Conservation (phyloP, 1,140 invertebrate genomes). For the Zaprionus capensis region DNA sequence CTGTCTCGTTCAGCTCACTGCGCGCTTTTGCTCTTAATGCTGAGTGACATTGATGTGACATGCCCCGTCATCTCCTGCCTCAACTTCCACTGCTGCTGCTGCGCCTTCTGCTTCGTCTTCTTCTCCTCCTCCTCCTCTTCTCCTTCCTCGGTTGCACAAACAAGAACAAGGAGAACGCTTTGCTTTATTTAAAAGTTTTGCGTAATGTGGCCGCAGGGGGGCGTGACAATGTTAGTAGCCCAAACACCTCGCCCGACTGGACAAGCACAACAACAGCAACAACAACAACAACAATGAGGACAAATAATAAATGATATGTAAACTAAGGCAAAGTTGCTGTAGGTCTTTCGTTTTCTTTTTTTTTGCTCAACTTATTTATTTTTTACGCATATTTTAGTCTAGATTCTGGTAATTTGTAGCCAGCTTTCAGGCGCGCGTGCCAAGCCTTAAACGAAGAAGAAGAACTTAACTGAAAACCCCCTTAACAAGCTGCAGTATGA, state of each 20-base stretch:
- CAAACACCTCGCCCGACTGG: conserved; percentile 47
- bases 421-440: conserved; percentile 6
- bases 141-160: conserved; percentile 10
- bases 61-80: conserved; percentile 70
- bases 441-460: not conserved
- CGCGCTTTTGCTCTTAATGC: conserved; percentile 61
- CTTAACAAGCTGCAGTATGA: not conserved
- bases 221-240: conserved; percentile 66
- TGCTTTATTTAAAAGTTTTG: conserved; percentile 80
- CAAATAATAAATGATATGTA: conserved; percentile 82
- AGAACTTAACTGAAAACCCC: too few species aligned
- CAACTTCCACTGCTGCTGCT: conserved; percentile 1
- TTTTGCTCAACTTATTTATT: not conserved
- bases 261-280: conserved; percentile 43
- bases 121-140: not conserved
- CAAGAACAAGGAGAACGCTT: conserved; percentile 34
- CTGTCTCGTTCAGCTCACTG: conserved; percentile 3
- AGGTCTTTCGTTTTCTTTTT: conserved; percentile 20
- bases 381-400: conserved; percentile 42
- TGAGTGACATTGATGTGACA: conserved; percentile 81
- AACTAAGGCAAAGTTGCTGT: conserved; percentile 75
- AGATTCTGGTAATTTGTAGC: conserved; percentile 43
- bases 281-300: not conserved
- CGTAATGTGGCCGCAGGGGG: conserved; percentile 68
- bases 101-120: conserved; percentile 7